phyloP scores from a whole-genome alignment of 2,797 vertebrate genomes.

The Platyrinchus mystaceus region DNA sequence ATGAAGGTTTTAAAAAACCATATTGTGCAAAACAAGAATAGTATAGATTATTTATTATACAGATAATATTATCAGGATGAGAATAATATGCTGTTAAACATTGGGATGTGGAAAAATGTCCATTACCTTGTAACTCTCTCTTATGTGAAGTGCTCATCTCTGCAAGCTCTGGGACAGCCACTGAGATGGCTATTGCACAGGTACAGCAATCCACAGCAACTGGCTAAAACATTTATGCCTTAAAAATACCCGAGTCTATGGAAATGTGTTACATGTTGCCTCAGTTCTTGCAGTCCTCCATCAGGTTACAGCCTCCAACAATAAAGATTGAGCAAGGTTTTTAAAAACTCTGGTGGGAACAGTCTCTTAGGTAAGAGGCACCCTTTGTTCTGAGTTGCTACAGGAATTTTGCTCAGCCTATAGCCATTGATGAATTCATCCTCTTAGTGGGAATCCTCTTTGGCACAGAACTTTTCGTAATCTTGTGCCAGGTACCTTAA shows the following conservation, averaged over 20 bases:
- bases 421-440: neutral
- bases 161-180: neutral
- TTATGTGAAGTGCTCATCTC: neutral
- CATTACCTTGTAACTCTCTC: neutral
- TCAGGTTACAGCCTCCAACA: neutral
- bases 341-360: neutral
- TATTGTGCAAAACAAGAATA: neutral
- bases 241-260: fast-evolving
- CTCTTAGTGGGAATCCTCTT: neutral
- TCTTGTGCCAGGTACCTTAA: neutral
- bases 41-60: neutral
- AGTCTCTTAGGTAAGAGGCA: neutral
- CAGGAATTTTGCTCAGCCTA: neutral
- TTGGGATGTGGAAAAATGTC: neutral
- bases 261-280: neutral
- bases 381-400: neutral
- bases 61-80: neutral
- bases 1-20: neutral
- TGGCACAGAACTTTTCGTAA: neutral
- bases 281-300: neutral
- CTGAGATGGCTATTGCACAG: neutral
- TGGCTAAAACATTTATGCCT: neutral
- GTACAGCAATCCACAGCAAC: neutral
- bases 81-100: neutral
- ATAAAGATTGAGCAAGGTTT: neutral